Evolutionary conservation across 1,140 invertebrate species (phyloP).

Genomic region (Gryllus bimaculatus): DNA sequence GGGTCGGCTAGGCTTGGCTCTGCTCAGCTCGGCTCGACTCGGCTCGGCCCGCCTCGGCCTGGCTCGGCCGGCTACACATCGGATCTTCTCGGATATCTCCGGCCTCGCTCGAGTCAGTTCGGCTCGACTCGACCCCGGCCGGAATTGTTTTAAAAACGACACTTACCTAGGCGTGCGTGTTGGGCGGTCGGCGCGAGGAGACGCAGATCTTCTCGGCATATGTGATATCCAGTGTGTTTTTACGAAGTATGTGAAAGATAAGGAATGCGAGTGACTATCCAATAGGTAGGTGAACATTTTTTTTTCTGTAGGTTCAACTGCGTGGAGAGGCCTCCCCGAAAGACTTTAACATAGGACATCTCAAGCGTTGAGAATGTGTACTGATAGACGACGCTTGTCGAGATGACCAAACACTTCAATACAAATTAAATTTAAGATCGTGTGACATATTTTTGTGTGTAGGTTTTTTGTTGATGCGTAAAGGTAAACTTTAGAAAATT

Average conservation of each 20-base stretch:
- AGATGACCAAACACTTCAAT: background rate
- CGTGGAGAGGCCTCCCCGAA: background rate
- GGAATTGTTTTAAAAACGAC: background rate
- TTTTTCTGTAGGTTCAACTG: background rate
- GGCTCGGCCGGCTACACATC: too few relatives aligned
- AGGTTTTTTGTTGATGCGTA: background rate
- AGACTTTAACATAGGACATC: too few relatives aligned
- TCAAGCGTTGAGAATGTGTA: too few relatives aligned
- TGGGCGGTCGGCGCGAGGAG: background rate
- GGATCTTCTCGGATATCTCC: too few relatives aligned
- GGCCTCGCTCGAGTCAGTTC: background rate
- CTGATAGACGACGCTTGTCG: background rate
- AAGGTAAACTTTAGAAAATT: background rate
- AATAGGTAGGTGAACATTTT: slow-evolving; percentile 5
- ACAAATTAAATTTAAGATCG: background rate
- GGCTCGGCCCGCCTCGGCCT: too few relatives aligned
- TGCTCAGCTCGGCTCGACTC: too few relatives aligned
- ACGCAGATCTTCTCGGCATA: background rate
- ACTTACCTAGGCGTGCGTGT: background rate
- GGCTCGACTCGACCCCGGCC: background rate
- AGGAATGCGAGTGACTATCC: background rate
- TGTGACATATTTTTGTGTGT: slow-evolving; percentile 1
- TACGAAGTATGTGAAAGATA: background rate
- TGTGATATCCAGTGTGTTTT: slow-evolving; percentile 1
- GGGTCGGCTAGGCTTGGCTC: too few relatives aligned